Evolutionary conservation across 1,140 invertebrate genomes (phyloP), one percentile per base, ranked within the genome.

Genomic region (Oreohelix idahoensis): DNA sequence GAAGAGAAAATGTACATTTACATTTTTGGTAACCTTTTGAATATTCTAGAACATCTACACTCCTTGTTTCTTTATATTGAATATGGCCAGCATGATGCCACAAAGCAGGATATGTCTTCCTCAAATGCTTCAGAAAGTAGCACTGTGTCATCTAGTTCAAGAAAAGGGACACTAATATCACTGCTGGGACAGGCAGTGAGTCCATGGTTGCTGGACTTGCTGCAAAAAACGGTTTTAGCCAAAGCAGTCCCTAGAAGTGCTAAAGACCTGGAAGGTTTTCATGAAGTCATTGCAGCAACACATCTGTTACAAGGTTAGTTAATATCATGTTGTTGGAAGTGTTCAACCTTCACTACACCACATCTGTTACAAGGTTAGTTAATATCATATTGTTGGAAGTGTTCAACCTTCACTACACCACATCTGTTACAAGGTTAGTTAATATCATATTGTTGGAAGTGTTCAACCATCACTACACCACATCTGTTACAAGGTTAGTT

Each of bases 171-270:
- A 29, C 91, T 96, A 20, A 94, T 97, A 84, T 91, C 88, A 75
- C 94, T 94, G 81, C 92, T 97, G 53, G 95, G 95, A 0, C 90
- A 93, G 15, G 88, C 94, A 78, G 93, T 96, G 5, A 92, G 94
- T 84, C 90, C 94, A 42, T 93, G 95, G 79, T 94, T 96, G 85
- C 94, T 95, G 13, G 93, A 95, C 23, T 88, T 94, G 26, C 92
- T 97, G n/a, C 94, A 96, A 1, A 94, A 95, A 78, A 94, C 96
- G 86, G 97, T 96, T 87, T 93, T 97, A 2, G 93, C 95, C 35
- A 93, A 95, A 84, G 95, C 96, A 0, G 95, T 97, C 86, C 96
- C 96, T 4, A 95, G 94, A 81, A 95, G 94, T 81, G 95, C 94
- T 84, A 94, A 94, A 70, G 95, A 96, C 82, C 91, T 97, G 53